phyloP scores from a whole-genome alignment of 2,113 vertebrate species.

The Thermophis baileyi region DNA sequence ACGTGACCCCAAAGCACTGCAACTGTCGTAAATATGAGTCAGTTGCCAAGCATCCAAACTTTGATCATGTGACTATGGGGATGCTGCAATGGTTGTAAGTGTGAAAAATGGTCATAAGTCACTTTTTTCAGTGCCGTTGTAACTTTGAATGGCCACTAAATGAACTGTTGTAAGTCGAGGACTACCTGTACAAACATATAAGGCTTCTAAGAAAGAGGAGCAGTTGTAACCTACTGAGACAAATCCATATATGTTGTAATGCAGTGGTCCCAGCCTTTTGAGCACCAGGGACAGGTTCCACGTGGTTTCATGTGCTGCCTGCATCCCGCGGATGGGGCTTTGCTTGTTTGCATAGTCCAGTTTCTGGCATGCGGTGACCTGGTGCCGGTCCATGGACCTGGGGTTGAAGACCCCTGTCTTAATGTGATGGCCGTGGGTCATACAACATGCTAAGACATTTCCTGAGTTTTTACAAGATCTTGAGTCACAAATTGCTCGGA shows the following conservation, averaged over 20 bases:
- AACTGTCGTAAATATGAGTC: neutral
- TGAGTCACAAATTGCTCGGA: neutral
- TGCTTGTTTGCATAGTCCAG: too few relatives aligned
- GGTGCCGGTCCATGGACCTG: too few relatives aligned
- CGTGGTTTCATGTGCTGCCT: too few relatives aligned
- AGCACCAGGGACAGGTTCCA: too few relatives aligned
- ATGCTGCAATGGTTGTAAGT: neutral
- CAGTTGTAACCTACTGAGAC: neutral
- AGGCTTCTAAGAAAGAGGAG: neutral
- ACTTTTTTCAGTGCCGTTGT: neutral
- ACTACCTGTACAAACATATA: neutral
- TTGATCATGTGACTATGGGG: neutral
- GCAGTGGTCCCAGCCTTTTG: too few relatives aligned
- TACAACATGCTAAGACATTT: neutral
- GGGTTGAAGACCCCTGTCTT: neutral
- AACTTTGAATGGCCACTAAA: neutral
- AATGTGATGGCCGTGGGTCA: neutral
- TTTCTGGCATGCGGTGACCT: too few relatives aligned
- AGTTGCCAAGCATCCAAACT: neutral
- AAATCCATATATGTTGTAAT: neutral
- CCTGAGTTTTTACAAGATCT: neutral
- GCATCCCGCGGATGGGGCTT: too few relatives aligned
- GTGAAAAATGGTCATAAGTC: neutral
- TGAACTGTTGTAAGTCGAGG: neutral
- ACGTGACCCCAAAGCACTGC: neutral